Evolutionary conservation across 2,888 invertebrate species (phyloP), one percentile per base, ranked within the genome.

Genomic region (Drosophila subsilvestris): DNA sequence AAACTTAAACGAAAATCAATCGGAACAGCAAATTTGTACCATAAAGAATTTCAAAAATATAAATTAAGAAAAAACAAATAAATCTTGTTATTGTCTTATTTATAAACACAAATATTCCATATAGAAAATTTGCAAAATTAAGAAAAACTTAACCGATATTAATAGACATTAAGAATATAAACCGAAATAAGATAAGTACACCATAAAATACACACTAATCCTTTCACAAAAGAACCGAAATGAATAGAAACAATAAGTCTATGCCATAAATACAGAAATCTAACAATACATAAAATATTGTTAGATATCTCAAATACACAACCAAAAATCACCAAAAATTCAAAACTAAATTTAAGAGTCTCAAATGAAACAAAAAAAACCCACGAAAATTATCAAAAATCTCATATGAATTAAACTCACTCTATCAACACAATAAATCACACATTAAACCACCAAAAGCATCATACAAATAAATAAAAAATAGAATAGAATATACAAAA

Each of bases 381-480:
- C 50, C 58, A 65, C 61, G n/a, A 37, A 51, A 54, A 60, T 58
- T 27, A 63, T 62, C 45, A 47, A 22, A 74, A 56, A 25, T 53
- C 82, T 67, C 69, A 74, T 71, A 45, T 55, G 32, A 20, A 58
- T 73, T 63, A 87, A 90, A 90, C 90, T 90, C 90, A 90, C 90
- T 90, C 90, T 90, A 90, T 83, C 14, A 14, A 14, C 32, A 37
- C 37, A 37, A 37, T n/a, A 37, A n/a, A 37, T n/a, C 37, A 37
- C 37, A n/a, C 37, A n/a, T 14, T n/a, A 37, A 37, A 37, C 37
- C 37, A 37, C 6, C n/a, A 7, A n/a, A 37, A 37, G 37, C 37
- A 37, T 37, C n/a, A n/a, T 7, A 37, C 7, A n/a, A 7, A 37
- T 37, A n/a, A 85, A 75, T 80, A 80, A 88, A 73, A 75, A 78